Evolutionary conservation across 2,888 invertebrate genomes (phyloP).

Genomic region (Papilio gigon): DNA sequence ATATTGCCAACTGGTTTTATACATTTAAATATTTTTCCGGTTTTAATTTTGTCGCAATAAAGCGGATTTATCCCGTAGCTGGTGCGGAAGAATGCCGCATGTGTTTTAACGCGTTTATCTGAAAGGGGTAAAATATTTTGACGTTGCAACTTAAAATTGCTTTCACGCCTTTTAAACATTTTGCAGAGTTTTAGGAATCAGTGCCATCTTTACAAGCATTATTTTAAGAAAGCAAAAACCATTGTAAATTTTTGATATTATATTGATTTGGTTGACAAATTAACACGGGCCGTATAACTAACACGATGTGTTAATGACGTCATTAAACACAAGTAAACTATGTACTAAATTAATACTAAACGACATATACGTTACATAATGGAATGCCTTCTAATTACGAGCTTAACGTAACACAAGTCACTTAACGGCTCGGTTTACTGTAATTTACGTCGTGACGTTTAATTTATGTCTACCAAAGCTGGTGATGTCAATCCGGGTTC

Average conservation of each 20-base stretch:
- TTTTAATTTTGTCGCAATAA: conserved; percentile 36
- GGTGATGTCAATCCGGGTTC: conserved; percentile 38
- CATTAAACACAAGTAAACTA: conserved; percentile 9
- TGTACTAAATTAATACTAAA: conserved; percentile 12
- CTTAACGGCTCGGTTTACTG: conserved; percentile 16
- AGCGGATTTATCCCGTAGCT: conserved; percentile 25
- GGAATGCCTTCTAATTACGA: conserved; percentile 7
- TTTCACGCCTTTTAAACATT: background rate
- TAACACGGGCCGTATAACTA: too few relatives aligned
- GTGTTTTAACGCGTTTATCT: conserved; percentile 32
- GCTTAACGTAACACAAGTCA: conserved; percentile 7
- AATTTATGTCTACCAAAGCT: conserved; percentile 28
- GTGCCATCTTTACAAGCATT: background rate
- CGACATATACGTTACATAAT: conserved; percentile 18
- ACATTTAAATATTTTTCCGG: background rate
- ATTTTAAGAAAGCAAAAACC: background rate
- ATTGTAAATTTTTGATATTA: background rate
- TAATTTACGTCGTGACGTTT: conserved; percentile 12
- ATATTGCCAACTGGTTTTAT: conserved; percentile 5
- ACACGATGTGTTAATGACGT: conserved; percentile 3
- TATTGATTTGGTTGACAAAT: too few relatives aligned
- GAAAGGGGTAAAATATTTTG: conserved; percentile 23
- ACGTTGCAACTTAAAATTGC: background rate
- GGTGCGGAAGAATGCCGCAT: conserved; percentile 32
- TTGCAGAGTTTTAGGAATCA: background rate